phyloP scores from a whole-genome alignment of 2,113 vertebrate genomes.

The Ramphastos sulfuratus region DNA sequence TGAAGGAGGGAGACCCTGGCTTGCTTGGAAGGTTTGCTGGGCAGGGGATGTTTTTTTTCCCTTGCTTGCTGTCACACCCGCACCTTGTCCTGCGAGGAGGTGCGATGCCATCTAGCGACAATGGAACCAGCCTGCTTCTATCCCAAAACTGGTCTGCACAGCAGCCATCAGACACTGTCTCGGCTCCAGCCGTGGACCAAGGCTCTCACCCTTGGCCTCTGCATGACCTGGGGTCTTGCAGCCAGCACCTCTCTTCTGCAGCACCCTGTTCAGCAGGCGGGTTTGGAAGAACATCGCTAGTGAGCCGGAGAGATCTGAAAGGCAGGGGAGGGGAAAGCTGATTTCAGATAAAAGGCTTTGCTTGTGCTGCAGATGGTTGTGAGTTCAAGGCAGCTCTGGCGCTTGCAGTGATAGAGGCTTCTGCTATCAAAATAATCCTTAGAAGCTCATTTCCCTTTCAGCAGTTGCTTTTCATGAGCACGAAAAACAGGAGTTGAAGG shows the following conservation, averaged over 20 bases:
- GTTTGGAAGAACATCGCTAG: not conserved
- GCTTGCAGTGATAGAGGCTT: not conserved
- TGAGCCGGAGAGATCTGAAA: not conserved
- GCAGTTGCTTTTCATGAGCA: not conserved
- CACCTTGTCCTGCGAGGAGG: not conserved
- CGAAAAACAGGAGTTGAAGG: not conserved
- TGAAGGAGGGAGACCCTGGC: accelerated
- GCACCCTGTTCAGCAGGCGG: accelerated
- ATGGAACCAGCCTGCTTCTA: accelerated
- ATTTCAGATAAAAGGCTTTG: not conserved
- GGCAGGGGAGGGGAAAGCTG: not conserved
- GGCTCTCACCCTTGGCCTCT: not conserved
- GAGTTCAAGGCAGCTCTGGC: not conserved
- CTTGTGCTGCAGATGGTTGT: not conserved
- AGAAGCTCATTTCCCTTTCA: not conserved
- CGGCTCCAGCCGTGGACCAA: not conserved
- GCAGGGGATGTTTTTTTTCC: accelerated
- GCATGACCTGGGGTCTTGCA: not conserved
- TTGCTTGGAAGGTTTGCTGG: accelerated
- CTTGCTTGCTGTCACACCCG: not conserved
- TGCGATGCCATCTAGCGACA: conserved; percentile 60
- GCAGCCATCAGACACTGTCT: accelerated
- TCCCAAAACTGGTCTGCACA: not conserved
- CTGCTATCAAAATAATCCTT: not conserved
- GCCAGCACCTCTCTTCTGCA: not conserved